These are phyloP conservation scores for Belonocnema kinseyi DNA, from an alignment of 1,140 invertebrate species.

Conservation along the genomic window DNA sequence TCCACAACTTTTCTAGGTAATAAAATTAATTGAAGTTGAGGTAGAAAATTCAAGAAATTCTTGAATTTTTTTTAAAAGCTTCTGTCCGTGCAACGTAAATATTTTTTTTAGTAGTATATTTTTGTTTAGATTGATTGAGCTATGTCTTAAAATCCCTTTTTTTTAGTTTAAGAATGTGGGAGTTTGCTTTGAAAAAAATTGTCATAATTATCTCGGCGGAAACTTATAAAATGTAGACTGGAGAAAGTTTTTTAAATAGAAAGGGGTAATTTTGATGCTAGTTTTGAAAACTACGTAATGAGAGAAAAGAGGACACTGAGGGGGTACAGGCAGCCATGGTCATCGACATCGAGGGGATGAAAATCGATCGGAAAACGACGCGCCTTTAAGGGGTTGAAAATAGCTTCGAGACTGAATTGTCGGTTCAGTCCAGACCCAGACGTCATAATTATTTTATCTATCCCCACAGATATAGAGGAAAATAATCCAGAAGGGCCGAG, in stretches of 20 bases:
- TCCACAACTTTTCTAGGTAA: no score
- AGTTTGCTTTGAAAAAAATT: no score
- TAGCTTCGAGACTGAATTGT: slow-evolving; percentile 8
- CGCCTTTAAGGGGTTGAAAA: slow-evolving; percentile 17
- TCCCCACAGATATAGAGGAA: background rate
- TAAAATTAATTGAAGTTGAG: no score
- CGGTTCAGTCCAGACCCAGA: background rate
- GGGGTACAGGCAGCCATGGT: slow-evolving; percentile 16
- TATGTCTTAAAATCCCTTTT: no score
- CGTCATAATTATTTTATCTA: slow-evolving; percentile 24
- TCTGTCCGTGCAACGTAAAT: no score
- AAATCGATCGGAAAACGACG: background rate
- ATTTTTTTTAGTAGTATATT: no score
- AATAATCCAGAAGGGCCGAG: background rate
- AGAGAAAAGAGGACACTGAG: slow-evolving; percentile 35
- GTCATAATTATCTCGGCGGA: slow-evolving; percentile 44
- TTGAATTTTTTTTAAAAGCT: no score
- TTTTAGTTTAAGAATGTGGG: no score
- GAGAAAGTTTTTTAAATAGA: no score
- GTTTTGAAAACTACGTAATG: slow-evolving; percentile 16
- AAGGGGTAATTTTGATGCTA: background rate
- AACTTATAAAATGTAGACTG: slow-evolving; percentile 29
- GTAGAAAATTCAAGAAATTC: no score
- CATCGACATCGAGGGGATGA: slow-evolving; percentile 7
- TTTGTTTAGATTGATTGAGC: no score